These are phyloP conservation scores for Sarcophilus harrisii DNA, from an alignment of 2,797 vertebrate genomes.

Conservation along the genomic window DNA sequence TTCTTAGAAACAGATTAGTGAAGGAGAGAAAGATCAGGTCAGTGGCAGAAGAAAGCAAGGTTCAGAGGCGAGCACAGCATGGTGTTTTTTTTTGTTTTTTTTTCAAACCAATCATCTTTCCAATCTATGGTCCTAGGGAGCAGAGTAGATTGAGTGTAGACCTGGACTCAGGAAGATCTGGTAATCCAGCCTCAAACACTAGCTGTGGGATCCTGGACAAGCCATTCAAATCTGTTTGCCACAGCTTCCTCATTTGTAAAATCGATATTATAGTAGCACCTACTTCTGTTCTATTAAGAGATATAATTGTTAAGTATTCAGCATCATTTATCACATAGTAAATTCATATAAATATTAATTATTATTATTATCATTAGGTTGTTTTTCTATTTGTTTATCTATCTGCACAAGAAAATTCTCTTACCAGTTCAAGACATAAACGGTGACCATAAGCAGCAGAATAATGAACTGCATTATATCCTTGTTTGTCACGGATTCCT, in stretches of 20 bases:
- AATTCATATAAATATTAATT: neutral
- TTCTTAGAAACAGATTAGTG: neutral
- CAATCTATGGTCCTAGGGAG: neutral
- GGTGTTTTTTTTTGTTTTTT: neutral
- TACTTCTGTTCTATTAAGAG: neutral
- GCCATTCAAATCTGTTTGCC: neutral
- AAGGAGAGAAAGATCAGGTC: neutral
- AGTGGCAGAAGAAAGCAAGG: neutral
- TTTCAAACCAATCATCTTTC: neutral
- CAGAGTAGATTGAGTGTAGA: neutral
- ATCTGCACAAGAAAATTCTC: constrained; percentile 56
- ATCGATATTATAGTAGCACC: neutral
- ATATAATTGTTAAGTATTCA: neutral
- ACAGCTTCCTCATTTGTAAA: neutral
- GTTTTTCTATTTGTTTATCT: neutral
- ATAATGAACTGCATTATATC: constrained; percentile 98
- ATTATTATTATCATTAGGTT: neutral
- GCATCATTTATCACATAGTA: neutral
- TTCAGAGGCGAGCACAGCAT: neutral
- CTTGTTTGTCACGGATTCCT: constrained; percentile 97
- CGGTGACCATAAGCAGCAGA: constrained; percentile 98
- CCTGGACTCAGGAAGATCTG: neutral
- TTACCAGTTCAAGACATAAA: constrained; percentile 97
- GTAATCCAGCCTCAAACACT: neutral
- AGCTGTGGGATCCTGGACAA: neutral